phyloP scores from a whole-genome alignment of 2,113 vertebrate genomes.

The mouse (Mus musculus) region GRCm39 chr13:84368501-84369000 shows the following conservation, averaged over 20 bases:
- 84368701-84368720: constrained; percentile 5
- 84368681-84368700: constrained; percentile 43
- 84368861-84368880: background rate
- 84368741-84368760: background rate
- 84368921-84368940: constrained; percentile 52
- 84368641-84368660: constrained; percentile 36
- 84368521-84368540: constrained; percentile 32
- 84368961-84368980: constrained; percentile 46
- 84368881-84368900: constrained; percentile 59
- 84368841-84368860: constrained; percentile 28
- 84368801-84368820: constrained; percentile 61
- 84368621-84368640: background rate
- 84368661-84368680: background rate
- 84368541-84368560: background rate
- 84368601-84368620: constrained; percentile 27
- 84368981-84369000: constrained; percentile 64
- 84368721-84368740: constrained; percentile 24
- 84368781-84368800: constrained; percentile 18
- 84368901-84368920: constrained; percentile 49
- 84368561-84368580: background rate
- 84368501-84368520: background rate
- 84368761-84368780: background rate
- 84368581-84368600: background rate
- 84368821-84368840: constrained; percentile 47
- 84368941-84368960: constrained; percentile 56